Conservation (phyloP, 2,797 vertebrate genomes). For the Leucoraja ocellata region DNA sequence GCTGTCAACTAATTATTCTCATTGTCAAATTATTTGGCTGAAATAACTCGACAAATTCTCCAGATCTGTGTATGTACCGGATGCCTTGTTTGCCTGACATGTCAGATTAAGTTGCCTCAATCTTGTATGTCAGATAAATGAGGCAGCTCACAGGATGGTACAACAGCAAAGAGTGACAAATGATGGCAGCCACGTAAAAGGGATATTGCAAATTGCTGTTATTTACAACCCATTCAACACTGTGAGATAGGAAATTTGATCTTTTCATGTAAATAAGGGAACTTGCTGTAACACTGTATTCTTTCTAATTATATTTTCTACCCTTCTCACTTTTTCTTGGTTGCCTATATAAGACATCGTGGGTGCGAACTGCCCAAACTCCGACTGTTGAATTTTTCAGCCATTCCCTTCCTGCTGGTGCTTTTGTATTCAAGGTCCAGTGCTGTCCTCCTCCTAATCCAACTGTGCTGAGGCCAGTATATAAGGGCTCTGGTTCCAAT, state of each 20-base stretch:
- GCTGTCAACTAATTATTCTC: slow-evolving; percentile 13
- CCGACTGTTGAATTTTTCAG: not conserved
- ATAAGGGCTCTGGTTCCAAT: not conserved
- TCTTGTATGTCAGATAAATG: slow-evolving; percentile 22
- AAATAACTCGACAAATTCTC: not conserved
- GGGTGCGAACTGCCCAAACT: not conserved
- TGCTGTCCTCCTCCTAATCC: not conserved
- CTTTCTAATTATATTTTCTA: not conserved
- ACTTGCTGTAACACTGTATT: not conserved
- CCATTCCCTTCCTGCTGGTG: not conserved
- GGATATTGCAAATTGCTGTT: slow-evolving; percentile 13
- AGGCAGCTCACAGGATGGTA: not conserved
- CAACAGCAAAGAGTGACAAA: slow-evolving; percentile 17
- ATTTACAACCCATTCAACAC: not conserved
- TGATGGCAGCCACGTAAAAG: not conserved
- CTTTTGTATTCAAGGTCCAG: no score
- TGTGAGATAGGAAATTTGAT: not conserved
- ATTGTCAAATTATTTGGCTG: slow-evolving; percentile 9
- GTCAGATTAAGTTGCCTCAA: slow-evolving; percentile 23
- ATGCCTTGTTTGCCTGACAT: not conserved
- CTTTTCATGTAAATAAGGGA: not conserved
- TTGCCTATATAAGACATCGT: not conserved
- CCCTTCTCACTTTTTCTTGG: not conserved
- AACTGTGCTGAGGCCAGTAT: not conserved
- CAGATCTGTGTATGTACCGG: not conserved